Conservation (phyloP, 2,888 invertebrate genomes). For the Catocala sponsa region DNA sequence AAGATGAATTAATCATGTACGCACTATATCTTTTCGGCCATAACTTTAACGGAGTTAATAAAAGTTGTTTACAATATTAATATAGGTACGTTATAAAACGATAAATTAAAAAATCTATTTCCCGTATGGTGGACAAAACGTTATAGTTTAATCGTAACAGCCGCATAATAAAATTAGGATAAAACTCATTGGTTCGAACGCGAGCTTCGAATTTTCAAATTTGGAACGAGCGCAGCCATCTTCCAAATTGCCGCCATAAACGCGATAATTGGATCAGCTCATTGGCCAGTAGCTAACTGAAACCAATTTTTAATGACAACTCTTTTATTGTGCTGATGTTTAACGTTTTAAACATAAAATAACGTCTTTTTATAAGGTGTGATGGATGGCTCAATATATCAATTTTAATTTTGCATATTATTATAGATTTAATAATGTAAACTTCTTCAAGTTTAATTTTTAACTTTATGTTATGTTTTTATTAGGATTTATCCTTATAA, state of each 20-base stretch:
- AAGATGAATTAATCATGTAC: slow-evolving; percentile 36
- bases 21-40: slow-evolving; percentile 32
- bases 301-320: slow-evolving; percentile 69
- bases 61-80: slow-evolving; percentile 54
- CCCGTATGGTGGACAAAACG: slow-evolving; percentile 48
- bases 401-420: slow-evolving; percentile 29
- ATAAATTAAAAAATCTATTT: slow-evolving; percentile 56
- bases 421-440: slow-evolving; percentile 1
- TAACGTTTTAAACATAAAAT: slow-evolving; percentile 30
- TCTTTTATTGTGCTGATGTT: slow-evolving; percentile 44
- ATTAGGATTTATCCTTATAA: too few relatives aligned
- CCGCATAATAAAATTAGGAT: slow-evolving; percentile 78
- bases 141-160: slow-evolving; percentile 60
- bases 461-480: too few relatives aligned
- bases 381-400: slow-evolving; percentile 28
- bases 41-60: slow-evolving; percentile 44
- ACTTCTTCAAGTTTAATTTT: too few relatives aligned
- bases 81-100: slow-evolving; percentile 49
- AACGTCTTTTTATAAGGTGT: slow-evolving; percentile 25
- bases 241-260: slow-evolving; percentile 82
- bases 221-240: slow-evolving; percentile 77
- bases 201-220: slow-evolving; percentile 77
- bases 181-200: slow-evolving; percentile 78
- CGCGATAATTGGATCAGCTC: slow-evolving; percentile 81
- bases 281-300: slow-evolving; percentile 83